phyloP scores from a whole-genome alignment of 2,888 invertebrate genomes.

The Elegia similella region DNA sequence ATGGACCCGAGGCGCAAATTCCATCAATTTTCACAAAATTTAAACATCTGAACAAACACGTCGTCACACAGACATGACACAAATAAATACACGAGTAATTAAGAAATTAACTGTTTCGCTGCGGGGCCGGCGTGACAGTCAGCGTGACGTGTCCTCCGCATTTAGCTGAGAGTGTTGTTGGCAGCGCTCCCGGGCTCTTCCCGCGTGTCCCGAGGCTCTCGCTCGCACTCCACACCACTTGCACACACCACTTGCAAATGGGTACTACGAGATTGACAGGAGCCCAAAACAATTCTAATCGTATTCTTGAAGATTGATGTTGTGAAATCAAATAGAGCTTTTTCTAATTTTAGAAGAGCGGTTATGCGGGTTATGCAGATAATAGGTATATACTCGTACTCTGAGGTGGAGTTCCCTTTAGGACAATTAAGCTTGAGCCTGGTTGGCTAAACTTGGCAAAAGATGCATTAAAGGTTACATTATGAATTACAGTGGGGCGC shows the following conservation, averaged over 20 bases:
- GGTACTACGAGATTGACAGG: slow-evolving; percentile 18
- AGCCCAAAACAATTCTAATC: background rate
- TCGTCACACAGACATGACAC: slow-evolving; percentile 30
- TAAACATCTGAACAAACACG: slow-evolving; percentile 24
- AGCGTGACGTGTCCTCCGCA: slow-evolving; percentile 62
- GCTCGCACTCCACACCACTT: slow-evolving; percentile 16
- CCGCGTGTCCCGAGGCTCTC: slow-evolving; percentile 48
- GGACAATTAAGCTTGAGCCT: no score
- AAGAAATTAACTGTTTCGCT: slow-evolving; percentile 33
- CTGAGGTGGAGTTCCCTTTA: no score
- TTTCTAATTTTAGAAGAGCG: no score
- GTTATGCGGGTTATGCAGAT: no score
- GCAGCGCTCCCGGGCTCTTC: slow-evolving; percentile 61
- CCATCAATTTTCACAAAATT: slow-evolving; percentile 16
- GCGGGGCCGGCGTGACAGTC: slow-evolving; percentile 41
- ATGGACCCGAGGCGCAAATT: background rate
- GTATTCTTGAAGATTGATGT: no score
- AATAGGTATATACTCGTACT: no score
- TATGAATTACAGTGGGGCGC: no score
- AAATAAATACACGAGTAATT: slow-evolving; percentile 43
- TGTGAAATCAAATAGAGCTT: no score
- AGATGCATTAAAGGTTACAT: no score
- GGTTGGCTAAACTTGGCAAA: no score
- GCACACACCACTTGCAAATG: background rate
- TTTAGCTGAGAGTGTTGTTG: slow-evolving; percentile 70